Evolutionary conservation across 2,113 vertebrate species (phyloP).

Genomic region (Sakesphorus luctuosus): DNA sequence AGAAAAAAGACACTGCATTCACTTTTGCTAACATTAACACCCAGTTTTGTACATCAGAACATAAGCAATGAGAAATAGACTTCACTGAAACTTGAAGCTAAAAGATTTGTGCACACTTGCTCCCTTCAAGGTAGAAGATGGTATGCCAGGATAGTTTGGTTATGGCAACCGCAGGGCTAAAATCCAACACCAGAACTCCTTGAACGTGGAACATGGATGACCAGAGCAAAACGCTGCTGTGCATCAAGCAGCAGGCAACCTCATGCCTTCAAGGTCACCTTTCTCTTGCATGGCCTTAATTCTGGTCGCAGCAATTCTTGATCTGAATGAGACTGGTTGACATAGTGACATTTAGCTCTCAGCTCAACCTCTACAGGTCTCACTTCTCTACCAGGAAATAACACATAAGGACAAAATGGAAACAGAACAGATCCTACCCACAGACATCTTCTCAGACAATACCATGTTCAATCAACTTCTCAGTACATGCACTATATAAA

Average conservation of each 20-base stretch:
- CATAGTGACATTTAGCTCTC: not conserved
- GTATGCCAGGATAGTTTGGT: not conserved
- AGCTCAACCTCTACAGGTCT: not conserved
- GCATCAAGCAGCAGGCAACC: fast-evolving
- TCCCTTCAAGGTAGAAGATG: not conserved
- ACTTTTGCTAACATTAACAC: not conserved
- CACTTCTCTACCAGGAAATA: not conserved
- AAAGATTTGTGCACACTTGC: not conserved
- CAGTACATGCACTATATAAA: not conserved
- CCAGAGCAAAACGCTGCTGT: not conserved
- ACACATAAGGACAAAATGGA: not conserved
- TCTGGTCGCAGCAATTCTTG: not conserved
- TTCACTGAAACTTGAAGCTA: not conserved
- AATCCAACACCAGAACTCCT: not conserved
- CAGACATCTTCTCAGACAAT: not conserved
- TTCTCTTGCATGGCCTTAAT: not conserved
- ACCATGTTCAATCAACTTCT: fast-evolving
- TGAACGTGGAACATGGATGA: fast-evolving
- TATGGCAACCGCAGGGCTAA: not conserved
- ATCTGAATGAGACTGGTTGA: not conserved
- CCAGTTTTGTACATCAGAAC: not conserved
- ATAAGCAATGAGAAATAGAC: not conserved
- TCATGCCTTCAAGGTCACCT: not conserved
- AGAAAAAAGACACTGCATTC: not conserved
- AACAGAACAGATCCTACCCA: not conserved